Conservation (phyloP, 2,797 vertebrate genomes). For the Pangasius krempfi region DNA sequence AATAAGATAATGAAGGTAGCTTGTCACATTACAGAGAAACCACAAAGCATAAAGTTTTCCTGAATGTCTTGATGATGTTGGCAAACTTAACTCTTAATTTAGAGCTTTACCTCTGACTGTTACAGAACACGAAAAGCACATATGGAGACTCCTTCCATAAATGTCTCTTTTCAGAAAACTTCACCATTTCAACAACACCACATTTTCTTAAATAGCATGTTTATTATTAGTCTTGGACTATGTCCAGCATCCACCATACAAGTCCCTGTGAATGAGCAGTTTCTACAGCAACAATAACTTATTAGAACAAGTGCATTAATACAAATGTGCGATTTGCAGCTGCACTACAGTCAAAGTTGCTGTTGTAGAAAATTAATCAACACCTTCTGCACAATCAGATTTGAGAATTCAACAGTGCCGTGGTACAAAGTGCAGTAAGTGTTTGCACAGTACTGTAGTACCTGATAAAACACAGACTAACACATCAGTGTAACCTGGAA, state of each 20-base stretch:
- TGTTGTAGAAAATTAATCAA: not conserved
- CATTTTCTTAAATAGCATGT: not conserved
- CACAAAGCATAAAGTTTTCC: not conserved
- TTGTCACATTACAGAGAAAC: not conserved
- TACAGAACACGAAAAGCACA: not conserved
- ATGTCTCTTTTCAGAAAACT: not conserved
- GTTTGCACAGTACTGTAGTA: not conserved
- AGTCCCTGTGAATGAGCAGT: not conserved
- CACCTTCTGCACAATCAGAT: not conserved
- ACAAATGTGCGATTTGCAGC: not conserved
- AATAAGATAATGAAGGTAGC: no score
- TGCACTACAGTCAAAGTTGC: not conserved
- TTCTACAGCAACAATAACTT: not conserved
- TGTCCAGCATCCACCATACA: not conserved
- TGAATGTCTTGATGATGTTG: not conserved
- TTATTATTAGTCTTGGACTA: not conserved
- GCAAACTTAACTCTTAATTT: not conserved
- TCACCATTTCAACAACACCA: not conserved
- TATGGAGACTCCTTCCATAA: not conserved
- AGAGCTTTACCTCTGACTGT: not conserved
- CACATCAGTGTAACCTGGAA: not conserved
- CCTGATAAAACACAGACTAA: not conserved
- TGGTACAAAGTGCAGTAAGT: not conserved
- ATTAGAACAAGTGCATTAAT: not conserved
- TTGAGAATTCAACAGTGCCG: not conserved